Evolutionary conservation across 1,140 invertebrate genomes (phyloP), one percentile per base, ranked within the genome.

Genomic region (Leptopilina clavipes): DNA sequence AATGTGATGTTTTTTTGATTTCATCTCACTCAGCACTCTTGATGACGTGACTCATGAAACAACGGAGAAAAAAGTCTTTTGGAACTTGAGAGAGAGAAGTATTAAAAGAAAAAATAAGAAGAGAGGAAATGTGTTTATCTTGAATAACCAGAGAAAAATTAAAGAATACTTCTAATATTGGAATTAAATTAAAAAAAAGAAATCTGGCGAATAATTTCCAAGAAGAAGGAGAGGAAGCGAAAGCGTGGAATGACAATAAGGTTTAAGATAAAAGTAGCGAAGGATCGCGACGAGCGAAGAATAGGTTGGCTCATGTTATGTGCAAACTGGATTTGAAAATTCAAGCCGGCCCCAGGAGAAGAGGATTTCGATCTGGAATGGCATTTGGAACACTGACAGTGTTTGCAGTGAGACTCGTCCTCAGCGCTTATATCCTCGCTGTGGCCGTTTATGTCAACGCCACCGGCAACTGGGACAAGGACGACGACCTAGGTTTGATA

Each of bases 391-490:
- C 78, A 77, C 74, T 87, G 75, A 65, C 73, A 72, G 81, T 82
- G 76, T 79, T 86, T 59, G 81, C 83, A 75, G 81, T 85, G 83
- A 88, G 83, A 82, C 75, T 88, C 43, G 76, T 88, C 76, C 84
- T 88, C 73, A 78, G 82, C 79, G 81, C 83, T 72, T 89, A 87
- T 75, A 79, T 89, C 76, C 81, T 89, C 52, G 83, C 86, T 37
- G 83, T 86, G 71, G 78, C 89, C 43, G 83, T 86, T 76, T 85
- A 81, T 73, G 85, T 86, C 44, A 86, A 86, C 59, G 88, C 89
- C 77, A 89, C 79, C 76, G 85, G 86, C 70, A 88, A 85, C 70
- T 90, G 88, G 89, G 89, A 89, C 81, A 89, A 82, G 78, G 89
- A 90, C 82, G 89, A 90, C 76, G 88, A 90, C 81, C 83, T 87